Evolutionary conservation across 2,888 invertebrate genomes (phyloP), one percentile per base, ranked within the genome.

Genomic region (Azorinus chamasolen): DNA sequence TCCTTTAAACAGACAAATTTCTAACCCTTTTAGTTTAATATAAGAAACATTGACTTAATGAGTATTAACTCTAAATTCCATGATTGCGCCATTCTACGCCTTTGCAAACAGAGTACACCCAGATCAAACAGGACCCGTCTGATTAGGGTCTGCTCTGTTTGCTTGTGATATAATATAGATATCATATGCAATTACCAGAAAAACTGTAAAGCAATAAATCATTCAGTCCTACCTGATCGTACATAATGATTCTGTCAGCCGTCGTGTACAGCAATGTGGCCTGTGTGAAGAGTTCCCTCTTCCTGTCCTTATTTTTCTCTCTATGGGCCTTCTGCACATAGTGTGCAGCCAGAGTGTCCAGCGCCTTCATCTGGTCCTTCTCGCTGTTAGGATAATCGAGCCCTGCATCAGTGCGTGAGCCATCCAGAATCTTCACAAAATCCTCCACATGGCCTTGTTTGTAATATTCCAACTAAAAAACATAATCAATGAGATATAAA

Each of bases 221-320:
- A n/a, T n/a, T n/a, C 32, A 32, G 10, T 45, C 84, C 92, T 93
- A 97, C 96, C 95, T 98, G 98, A 92, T 99, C 99, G 94, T 99
- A 99, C 99, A 99, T 99, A 89, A 99, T 98, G 93, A 99, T 99
- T 94, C 99, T 99, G 93, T 99, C 99, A 5, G 99, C 99, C 81
- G 98, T 98, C 0, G 98, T 98, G 92, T 99, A 99, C n/a, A 99
- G 94, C 58, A 98, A 95, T 0, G 99, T 99, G 2, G 99, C 99
- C 94, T 92, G 90, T 22, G 97, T 97, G 90, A 99, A 99, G 18
- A 98, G 94, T 86, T 99, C 99, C 76, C 97, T 95, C 74, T 93
- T 98, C 90, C 96, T 96, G 84, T 99, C 99, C 91, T 99, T 98
- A 62, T 96, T 96, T 92, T 98, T 98, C 92, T 99, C 99, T 62